Conservation (phyloP, 2,797 vertebrate species). For the Crocidura indochinensis region DNA sequence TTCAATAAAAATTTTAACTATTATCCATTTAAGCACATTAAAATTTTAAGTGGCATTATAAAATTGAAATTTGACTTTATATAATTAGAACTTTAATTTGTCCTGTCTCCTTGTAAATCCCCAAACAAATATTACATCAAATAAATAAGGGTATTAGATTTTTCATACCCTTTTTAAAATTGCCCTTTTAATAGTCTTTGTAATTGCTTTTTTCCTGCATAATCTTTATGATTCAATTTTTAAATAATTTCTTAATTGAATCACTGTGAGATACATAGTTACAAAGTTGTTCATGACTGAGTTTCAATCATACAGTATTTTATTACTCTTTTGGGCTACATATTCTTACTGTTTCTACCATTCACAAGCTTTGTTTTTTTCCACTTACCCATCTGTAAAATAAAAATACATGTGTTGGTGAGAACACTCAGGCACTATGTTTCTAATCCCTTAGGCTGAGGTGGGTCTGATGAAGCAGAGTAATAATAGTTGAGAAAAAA, state of each 20-base stretch:
- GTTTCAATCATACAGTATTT: no score
- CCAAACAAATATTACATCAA: neutral
- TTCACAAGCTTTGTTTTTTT: neutral
- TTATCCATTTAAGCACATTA: neutral
- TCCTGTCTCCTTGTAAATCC: conserved; percentile 42
- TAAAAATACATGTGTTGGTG: no score
- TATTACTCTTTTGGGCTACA: neutral
- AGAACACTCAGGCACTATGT: no score
- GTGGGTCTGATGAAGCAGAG: no score
- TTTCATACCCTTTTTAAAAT: conserved; percentile 52
- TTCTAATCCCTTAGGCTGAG: no score
- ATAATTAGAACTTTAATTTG: neutral
- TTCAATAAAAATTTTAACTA: conserved; percentile 24
- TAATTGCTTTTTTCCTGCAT: neutral
- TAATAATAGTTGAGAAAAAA: no score
- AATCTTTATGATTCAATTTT: neutral
- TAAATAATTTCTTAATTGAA: no score
- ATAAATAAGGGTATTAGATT: conserved; percentile 49
- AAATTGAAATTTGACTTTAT: conserved; percentile 38
- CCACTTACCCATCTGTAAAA: neutral
- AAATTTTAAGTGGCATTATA: conserved; percentile 44
- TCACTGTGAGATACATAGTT: no score
- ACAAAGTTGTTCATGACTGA: no score
- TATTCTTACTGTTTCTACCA: neutral
- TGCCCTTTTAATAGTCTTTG: conserved; percentile 5